Conservation (phyloP, 2,113 vertebrate species). For the Synchiropus splendidus region DNA sequence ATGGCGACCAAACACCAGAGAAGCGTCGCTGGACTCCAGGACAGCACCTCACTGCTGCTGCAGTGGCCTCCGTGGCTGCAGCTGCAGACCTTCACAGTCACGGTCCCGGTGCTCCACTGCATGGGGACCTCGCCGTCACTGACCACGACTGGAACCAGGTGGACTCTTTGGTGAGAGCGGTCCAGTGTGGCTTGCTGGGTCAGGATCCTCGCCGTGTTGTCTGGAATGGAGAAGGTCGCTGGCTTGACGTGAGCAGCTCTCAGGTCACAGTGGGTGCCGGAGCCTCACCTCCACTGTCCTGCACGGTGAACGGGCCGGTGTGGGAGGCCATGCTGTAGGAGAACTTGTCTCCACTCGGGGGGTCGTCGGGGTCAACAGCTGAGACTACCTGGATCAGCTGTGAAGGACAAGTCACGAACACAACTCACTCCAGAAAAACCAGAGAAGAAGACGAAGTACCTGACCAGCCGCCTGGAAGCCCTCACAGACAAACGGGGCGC, state of each 20-base stretch:
- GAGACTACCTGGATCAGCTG: conserved; percentile 89
- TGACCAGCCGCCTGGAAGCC: too few species aligned
- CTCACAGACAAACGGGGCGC: too few species aligned
- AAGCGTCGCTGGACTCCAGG: too few species aligned
- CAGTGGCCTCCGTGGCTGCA: conserved; percentile 80
- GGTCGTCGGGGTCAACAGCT: conserved; percentile 83
- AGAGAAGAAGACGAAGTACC: too few species aligned
- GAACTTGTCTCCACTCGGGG: conserved; percentile 79
- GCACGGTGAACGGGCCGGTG: conserved; percentile 83
- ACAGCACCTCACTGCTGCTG: too few species aligned
- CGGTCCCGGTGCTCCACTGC: conserved; percentile 89
- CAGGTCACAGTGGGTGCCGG: neutral
- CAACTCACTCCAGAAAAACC: neutral
- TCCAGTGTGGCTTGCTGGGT: conserved; percentile 77
- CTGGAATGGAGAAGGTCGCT: too few species aligned
- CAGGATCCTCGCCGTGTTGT: conserved; percentile 87
- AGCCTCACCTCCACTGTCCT: conserved; percentile 81
- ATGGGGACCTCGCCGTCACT: conserved; percentile 81
- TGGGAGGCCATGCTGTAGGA: conserved; percentile 74
- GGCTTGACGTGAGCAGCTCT: conserved; percentile 5
- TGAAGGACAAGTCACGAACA: conserved; percentile 34
- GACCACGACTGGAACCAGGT: conserved; percentile 84
- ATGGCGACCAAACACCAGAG: too few species aligned
- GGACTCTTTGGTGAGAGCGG: conserved; percentile 75
- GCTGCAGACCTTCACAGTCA: conserved; percentile 86